Conservation (phyloP, 2,888 invertebrate genomes). For the Phengaris arion region DNA sequence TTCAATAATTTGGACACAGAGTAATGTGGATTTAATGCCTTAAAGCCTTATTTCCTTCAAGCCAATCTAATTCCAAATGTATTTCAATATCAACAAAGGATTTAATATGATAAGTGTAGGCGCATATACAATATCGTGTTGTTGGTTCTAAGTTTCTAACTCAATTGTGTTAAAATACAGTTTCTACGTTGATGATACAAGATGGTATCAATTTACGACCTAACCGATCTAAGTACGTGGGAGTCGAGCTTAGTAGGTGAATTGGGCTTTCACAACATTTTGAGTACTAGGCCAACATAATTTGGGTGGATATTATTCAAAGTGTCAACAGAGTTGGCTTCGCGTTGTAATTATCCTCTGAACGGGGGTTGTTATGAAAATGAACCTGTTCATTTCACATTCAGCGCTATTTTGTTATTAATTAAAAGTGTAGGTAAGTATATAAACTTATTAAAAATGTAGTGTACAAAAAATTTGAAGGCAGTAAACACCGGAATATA, state of each 20-base stretch:
- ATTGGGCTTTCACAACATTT: slow-evolving; percentile 12
- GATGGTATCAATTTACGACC: background rate
- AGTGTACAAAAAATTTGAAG: no score
- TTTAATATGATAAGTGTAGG: no score
- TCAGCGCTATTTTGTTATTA: background rate
- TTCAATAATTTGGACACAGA: no score
- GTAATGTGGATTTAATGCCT: no score
- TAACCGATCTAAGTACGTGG: slow-evolving; percentile 5
- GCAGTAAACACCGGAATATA: no score
- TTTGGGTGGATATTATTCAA: slow-evolving; percentile 6
- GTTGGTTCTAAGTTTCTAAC: background rate
- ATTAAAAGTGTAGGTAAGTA: no score
- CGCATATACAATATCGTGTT: background rate
- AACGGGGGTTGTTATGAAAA: slow-evolving; percentile 15
- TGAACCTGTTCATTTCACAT: slow-evolving; percentile 13
- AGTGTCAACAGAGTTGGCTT: slow-evolving; percentile 5
- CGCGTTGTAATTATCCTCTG: slow-evolving; percentile 8
- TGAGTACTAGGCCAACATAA: slow-evolving; percentile 13
- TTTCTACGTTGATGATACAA: background rate
- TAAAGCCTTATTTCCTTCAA: no score
- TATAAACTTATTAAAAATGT: no score
- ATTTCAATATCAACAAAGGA: no score
- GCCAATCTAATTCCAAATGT: no score
- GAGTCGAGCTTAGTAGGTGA: background rate
- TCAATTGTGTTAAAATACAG: background rate